Evolutionary conservation across 2,113 vertebrate genomes (phyloP).

Genomic region (Chloropsis hardwickii): DNA sequence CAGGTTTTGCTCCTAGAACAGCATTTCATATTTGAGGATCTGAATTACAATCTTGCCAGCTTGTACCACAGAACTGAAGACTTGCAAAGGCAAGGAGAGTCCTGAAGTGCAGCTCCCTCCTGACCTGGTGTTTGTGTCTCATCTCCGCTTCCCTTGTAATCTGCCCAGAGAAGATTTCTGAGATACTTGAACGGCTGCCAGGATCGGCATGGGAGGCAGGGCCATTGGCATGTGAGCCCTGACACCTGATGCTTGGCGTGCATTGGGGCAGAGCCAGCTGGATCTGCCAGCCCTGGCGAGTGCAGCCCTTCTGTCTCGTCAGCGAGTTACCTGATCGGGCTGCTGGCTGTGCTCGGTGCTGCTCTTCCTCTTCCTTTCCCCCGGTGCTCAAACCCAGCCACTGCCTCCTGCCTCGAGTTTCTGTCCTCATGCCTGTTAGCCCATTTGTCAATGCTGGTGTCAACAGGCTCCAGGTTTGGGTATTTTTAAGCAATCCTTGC

Average conservation of each 20-base stretch:
- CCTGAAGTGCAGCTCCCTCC: background rate
- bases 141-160: background rate
- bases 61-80: background rate
- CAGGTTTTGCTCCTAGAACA: background rate
- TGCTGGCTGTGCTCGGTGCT: background rate
- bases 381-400: background rate
- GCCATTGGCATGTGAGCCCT: background rate
- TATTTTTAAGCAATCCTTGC: background rate
- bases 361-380: background rate
- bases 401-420: background rate
- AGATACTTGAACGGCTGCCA: background rate
- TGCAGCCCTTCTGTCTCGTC: background rate
- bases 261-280: background rate
- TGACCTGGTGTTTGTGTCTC: background rate
- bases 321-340: background rate
- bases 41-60: background rate
- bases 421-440: background rate
- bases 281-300: background rate
- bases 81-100: background rate
- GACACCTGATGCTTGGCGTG: slow-evolving; percentile 2
- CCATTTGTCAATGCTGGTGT: background rate
- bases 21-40: background rate
- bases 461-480: background rate
- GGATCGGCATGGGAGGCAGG: background rate
- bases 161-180: slow-evolving; percentile 16